Evolutionary conservation across 2,797 vertebrate species (phyloP), one percentile per base, ranked within the genome.

Genomic region (Holocentrus rufus): DNA sequence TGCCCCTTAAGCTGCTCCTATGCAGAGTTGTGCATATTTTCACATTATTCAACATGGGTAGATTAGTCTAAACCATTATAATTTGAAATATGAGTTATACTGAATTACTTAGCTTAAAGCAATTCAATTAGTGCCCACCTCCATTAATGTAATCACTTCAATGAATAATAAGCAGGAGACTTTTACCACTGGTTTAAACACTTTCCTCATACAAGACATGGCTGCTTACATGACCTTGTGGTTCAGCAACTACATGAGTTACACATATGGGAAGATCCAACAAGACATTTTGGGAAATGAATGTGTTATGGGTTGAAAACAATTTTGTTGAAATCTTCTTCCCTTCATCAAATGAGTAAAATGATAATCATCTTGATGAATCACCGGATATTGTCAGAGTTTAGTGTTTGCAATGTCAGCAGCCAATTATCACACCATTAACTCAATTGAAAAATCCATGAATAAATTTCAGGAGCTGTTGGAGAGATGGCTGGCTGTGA

Each of bases 391-490:
- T n/a, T 46, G 58, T 66, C 25, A 34, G 56, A 39, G 55, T 36
- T 59, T 53, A 18, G 20, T 61, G 59, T 65, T 72, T 58, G 57
- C 25, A 69, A 46, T 46, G 44, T 46, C 44, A 46, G 44, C 44
- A 46, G 25, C 30, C 42, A 52, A 84, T 88, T 84, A 79, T 61
- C 47, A 62, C 68, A 7, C 70, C 54, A 85, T 85, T 85, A 85
- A 81, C 57, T 55, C 72, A 76, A 85, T 80, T 81, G 77, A 73
- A 76, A 63, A 1, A 15, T 31, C 44, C 20, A 53, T 62, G 76
- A 79, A 77, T 68, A 76, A 67, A 84, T 52, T 23, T 66, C 69
- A 62, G 27, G 60, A 36, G 22, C 39, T 39, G 61, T 39, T n/a
- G 42, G 25, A 65, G 52, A 70, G 66, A 34, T 34, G 11, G 10